phyloP scores from a whole-genome alignment of 2,797 vertebrate genomes.

The Emys orbicularis region DNA sequence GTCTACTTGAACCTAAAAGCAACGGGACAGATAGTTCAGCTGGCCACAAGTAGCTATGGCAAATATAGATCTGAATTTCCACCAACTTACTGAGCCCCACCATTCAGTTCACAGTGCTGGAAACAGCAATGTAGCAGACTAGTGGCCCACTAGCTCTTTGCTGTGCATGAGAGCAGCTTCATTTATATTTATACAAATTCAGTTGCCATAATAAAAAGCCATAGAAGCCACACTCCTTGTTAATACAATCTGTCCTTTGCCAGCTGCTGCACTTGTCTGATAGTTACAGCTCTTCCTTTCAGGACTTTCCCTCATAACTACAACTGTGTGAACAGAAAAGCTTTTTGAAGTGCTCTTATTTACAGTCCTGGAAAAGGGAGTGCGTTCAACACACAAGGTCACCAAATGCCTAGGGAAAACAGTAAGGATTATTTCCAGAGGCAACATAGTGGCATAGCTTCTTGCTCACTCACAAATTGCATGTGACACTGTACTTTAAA shows the following conservation, averaged over 20 bases:
- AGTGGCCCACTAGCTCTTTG: conserved; percentile 26
- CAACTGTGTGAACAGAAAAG: conserved; percentile 71
- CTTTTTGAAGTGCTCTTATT: conserved; percentile 75
- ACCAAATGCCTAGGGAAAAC: conserved; percentile 57
- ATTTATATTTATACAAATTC: conserved; percentile 35
- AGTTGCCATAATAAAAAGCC: conserved; percentile 49
- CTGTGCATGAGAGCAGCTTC: conserved; percentile 7
- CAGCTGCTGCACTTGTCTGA: conserved; percentile 61
- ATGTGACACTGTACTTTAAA: conserved; percentile 71
- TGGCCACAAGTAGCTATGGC: neutral
- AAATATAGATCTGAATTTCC: conserved; percentile 1
- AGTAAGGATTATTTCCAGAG: conserved; percentile 59
- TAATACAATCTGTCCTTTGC: conserved; percentile 54
- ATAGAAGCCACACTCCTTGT: conserved; percentile 27
- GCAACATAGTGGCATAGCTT: conserved; percentile 52
- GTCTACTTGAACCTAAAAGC: neutral
- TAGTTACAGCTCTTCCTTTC: conserved; percentile 65
- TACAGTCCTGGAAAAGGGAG: conserved; percentile 70
- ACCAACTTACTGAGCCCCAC: conserved; percentile 1
- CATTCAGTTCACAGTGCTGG: conserved; percentile 6
- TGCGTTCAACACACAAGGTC: conserved; percentile 70
- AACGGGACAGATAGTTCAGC: neutral
- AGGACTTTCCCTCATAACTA: conserved; percentile 48
- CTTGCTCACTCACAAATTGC: conserved; percentile 55
- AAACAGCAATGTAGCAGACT: conserved; percentile 1